These are phyloP conservation scores for Octopus sinensis DNA, from an alignment of 1,140 invertebrate species.

Conservation along the genomic window DNA sequence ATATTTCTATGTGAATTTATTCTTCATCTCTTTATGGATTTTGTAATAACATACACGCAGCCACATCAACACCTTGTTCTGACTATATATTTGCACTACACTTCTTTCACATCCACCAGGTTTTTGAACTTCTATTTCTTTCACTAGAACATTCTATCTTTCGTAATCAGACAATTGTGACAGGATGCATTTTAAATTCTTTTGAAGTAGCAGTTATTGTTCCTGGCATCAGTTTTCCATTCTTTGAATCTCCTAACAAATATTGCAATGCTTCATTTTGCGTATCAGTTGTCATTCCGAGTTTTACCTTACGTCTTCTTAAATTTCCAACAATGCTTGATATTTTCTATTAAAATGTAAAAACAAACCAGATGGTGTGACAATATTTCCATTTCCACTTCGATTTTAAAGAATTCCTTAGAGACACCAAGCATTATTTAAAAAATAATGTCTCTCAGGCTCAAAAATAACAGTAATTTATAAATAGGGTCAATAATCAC, in stretches of 20 bases:
- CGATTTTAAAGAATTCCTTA: neutral
- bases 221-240: neutral
- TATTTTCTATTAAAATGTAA: neutral
- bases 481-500: too few relatives aligned
- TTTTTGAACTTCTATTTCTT: too few relatives aligned
- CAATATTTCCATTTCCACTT: neutral
- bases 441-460: neutral
- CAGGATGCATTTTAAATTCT: neutral
- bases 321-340: neutral
- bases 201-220: neutral
- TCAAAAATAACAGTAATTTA: neutral
- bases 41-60: too few relatives aligned
- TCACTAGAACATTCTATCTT: too few relatives aligned
- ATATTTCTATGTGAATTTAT: too few relatives aligned
- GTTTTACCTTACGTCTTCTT: neutral
- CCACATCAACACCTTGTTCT: too few relatives aligned
- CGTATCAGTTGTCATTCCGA: neutral
- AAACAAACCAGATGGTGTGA: neutral
- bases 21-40: too few relatives aligned
- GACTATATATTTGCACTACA: too few relatives aligned
- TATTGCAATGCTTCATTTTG: neutral
- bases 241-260: neutral
- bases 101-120: too few relatives aligned
- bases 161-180: too few relatives aligned
- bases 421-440: neutral